Evolutionary conservation across 1,140 invertebrate genomes (phyloP), one percentile per base, ranked within the genome.

Genomic region (Cydia amplana): DNA sequence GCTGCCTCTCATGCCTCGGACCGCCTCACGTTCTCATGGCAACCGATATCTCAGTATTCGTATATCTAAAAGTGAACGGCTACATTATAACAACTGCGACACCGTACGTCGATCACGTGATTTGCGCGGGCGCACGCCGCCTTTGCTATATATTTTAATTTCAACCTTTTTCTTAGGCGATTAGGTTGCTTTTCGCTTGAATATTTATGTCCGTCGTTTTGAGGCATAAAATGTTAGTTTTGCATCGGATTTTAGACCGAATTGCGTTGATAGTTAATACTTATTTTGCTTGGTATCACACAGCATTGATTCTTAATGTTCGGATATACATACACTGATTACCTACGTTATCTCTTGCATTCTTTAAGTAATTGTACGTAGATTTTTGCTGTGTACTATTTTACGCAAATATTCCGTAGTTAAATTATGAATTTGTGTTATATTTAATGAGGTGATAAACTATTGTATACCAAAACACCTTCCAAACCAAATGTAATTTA

Each of bases 81-180:
- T 70, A 70, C 65, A 70, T 36, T 70, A 36, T 40, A 40, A 67
- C 25, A 67, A 70, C 65, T 36, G 65, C 65, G 65, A 70, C 65
- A 70, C 65, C 65, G 64, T 67, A 18, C 25, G 65, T 9, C n/a
- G 65, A 70, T 60, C 36, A 70, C 65, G 65, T 70, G 65, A 43
- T 18, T 10, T 70, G 28, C 65, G 32, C 28, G 32, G 16, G 23
- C 28, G n/a, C 64, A 60, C 9, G 10, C 6, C 20, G 9, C 55
- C n/a, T 55, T 49, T 49, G 43, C 43, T 14, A 43, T 16, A 10
- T 55, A 4, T 9, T 28, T 28, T 3, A 2, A 60, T 60, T 60
- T 60, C 55, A 1, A 60, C 55, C n/a, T 60, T 60, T 23, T n/a
- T 49, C 46, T 16, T 49, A 49, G 9, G 7, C 36, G 1, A 40